Percentiles rank a stretch among this genome's conserved stretches.
phyloP scores from a whole-genome alignment of 1,140 invertebrate species.

The Drosophila micromelanica region DNA sequence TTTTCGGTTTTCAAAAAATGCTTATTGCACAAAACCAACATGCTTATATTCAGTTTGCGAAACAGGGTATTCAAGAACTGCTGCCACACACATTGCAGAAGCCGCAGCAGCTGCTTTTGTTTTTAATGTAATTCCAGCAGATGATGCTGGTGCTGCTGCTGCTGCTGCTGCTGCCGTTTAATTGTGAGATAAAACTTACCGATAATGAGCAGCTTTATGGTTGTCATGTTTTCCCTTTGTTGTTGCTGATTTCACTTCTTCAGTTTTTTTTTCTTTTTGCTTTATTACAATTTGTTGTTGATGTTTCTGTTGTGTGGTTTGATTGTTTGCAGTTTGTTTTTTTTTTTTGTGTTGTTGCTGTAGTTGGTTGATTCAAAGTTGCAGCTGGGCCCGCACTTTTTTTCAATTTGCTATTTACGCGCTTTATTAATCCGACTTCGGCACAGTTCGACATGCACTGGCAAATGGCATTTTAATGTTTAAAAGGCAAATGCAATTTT shows the following conservation, averaged over 20 bases:
- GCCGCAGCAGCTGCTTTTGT: slow-evolving; percentile 12
- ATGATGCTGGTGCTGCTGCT: slow-evolving; percentile 21
- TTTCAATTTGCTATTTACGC: slow-evolving; percentile 59
- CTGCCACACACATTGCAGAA: neutral
- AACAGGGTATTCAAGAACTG: neutral
- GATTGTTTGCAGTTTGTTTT: slow-evolving; percentile 25
- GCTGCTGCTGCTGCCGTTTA: slow-evolving; percentile 56
- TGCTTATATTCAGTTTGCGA: neutral
- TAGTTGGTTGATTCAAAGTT: slow-evolving; percentile 10
- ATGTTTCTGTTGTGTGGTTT: slow-evolving; percentile 12
- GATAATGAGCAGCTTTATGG: slow-evolving; percentile 84
- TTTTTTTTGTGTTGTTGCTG: neutral
- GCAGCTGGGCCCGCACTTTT: slow-evolving; percentile 22
- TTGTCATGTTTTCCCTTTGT: slow-evolving; percentile 62
- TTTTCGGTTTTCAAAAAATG: no score
- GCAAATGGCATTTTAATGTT: slow-evolving; percentile 77
- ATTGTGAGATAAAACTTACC: slow-evolving; percentile 84
- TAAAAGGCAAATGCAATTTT: slow-evolving; percentile 47
- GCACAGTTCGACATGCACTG: slow-evolving; percentile 62
- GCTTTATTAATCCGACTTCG: slow-evolving; percentile 47
- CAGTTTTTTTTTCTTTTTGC: slow-evolving; percentile 7
- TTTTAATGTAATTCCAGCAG: slow-evolving; percentile 20
- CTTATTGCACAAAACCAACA: neutral
- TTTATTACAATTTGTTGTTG: slow-evolving; percentile 12
- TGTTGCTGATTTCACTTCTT: slow-evolving; percentile 33